Base-by-base conservation (phyloP, 2,888 invertebrate species). In the Nephrotoma flavescens region DNA sequence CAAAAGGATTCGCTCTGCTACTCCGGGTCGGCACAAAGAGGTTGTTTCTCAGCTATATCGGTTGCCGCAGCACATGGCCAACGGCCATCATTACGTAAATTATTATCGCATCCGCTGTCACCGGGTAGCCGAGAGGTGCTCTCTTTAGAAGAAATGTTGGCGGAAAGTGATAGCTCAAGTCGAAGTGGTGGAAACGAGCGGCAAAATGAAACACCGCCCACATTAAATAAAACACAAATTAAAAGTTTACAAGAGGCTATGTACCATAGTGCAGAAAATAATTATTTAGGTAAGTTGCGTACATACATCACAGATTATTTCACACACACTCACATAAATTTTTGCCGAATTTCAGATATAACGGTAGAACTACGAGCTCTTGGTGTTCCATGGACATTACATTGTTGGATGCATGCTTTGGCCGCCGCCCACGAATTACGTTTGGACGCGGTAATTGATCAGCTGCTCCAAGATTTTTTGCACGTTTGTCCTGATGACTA, bases 201-300 rank as follows among this genome's bases (percentile, higher is more conserved):
- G 88, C 91, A 88, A 91, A 90, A 90, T 88, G 92, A 89, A 89
- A 90, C 91, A 19, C 89, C 90, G 83, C 90, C 90, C 88, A 90
- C 90, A 87, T 93, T 96, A 89, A 96, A 94, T 89, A 97, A 97
- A 92, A 93, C 94, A 45, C 97, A 97, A 92, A 95, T 96, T 88
- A 95, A 97, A 89, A 95, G 96, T 83, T 92, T 97, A 87, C 97
- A 97, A 90, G 97, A 98, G 91, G 97, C 98, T 41, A 96, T 98
- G 96, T 98, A 98, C 90, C 97, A 97, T 90, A 97, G 97, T 88
- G 96, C 97, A 0, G 98, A 98, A 91, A 97, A 96, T 90, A 97
- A 97, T 89, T 96, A 97, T 91, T 92, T 97, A 89, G 96, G 96
- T 95, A 90, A 89, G 90, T 87, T 7, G 1, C 2, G 31, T 31